Evolutionary conservation across 2,113 vertebrate genomes (phyloP), one percentile per base, ranked within the genome.

Genomic region (Oncorhynchus tshawytscha): DNA sequence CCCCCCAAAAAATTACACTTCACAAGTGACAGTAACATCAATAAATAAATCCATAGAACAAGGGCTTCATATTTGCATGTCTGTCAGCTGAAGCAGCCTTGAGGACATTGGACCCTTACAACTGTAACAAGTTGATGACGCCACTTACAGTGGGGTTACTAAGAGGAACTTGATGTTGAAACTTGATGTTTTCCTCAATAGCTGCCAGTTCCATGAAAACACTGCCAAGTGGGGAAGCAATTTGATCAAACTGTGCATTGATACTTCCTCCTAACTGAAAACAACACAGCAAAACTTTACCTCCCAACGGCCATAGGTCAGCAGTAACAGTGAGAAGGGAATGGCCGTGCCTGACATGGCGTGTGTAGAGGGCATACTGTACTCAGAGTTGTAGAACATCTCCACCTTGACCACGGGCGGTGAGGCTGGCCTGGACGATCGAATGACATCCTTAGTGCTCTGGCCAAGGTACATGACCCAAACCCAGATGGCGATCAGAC

Each of bases 321-420:
- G 91, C 78, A 96, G 90, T 83, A 99, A 85, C 0, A 99, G 91
- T 0, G 94, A 81, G 85, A 98, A 88, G 73, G 97, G 98, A 84
- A 99, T 96, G 91, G 96, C 97, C 0, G 97, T 98, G 82, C 95
- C 96, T 0, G 98, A 96, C 97, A 99, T 99, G 91, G 98, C 97
- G 81, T 99, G 98, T 0, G 97, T 99, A 83, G 97, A 99, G 39
- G 98, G 98, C 97, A 99, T 96, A 92, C 98, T 96, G 92, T 99
- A 99, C 90, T 99, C 98, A 0, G 97, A 97, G 94, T 97, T 97
- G 91, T 99, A 99, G 80, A 98, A 97, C 83, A 98, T 89, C 90
- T 99, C 98, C 91, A 99, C 91, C 77, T 99, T 99, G 71, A 98
- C 92, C 74, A 97, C 98, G 0, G 98, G 97, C 0, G 97, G 98